A percentile compares a stretch with the other conserved stretches of the same genome.
phyloP scores from a whole-genome alignment of 92 coral and sea anemone species.

The Diadumene lineata region DNA sequence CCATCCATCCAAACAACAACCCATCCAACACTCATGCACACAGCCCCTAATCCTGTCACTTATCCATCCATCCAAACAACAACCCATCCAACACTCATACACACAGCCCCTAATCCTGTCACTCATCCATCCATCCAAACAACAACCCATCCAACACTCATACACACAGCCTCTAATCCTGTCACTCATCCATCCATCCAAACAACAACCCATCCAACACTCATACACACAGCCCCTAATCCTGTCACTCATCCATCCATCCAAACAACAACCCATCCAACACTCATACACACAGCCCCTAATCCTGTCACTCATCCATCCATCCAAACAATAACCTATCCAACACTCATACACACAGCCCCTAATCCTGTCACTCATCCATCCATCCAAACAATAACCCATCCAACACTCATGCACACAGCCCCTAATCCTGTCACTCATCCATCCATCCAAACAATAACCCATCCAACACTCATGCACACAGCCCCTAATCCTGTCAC shows the following conservation, averaged over 20 bases:
- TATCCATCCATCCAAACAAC: background rate
- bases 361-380: background rate
- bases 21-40: background rate
- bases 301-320: background rate
- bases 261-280: too few relatives aligned
- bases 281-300: background rate
- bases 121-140: background rate
- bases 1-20: background rate
- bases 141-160: too few relatives aligned
- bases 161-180: too few relatives aligned
- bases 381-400: background rate
- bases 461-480: too few relatives aligned
- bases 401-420: background rate
- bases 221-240: background rate
- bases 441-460: background rate
- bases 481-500: background rate
- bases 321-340: too few relatives aligned
- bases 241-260: background rate
- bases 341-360: background rate
- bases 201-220: too few relatives aligned
- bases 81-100: background rate
- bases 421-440: background rate
- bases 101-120: background rate
- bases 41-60: background rate
- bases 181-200: background rate